phyloP scores from a whole-genome alignment of 2,797 vertebrate genomes.

The Oreochromis grahami region DNA sequence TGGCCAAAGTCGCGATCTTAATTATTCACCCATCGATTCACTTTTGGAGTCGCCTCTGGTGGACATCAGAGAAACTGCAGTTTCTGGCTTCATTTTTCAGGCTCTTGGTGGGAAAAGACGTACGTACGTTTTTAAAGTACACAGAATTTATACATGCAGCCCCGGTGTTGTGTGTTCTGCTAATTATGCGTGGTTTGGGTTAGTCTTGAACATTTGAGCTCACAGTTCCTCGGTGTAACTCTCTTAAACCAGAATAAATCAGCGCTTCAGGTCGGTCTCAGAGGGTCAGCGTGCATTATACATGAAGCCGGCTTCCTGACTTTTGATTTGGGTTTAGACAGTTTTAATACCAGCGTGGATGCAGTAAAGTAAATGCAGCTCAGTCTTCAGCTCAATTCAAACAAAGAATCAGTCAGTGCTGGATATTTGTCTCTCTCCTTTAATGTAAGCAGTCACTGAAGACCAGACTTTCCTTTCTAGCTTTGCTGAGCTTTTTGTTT shows the following conservation, averaged over 20 bases:
- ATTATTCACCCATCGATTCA: rapidly evolving
- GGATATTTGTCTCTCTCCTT: not conserved
- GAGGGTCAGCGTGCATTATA: not conserved
- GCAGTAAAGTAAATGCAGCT: not conserved
- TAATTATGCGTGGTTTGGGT: not conserved
- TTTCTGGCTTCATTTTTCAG: not conserved
- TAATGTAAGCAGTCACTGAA: not conserved
- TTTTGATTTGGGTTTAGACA: not conserved
- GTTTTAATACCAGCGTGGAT: not conserved
- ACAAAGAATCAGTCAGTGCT: not conserved
- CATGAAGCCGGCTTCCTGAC: not conserved
- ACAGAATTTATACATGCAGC: not conserved
- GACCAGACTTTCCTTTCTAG: not conserved
- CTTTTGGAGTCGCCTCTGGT: not conserved
- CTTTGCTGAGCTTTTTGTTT: not conserved
- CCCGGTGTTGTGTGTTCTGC: not conserved
- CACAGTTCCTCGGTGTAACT: not conserved
- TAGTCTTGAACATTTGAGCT: not conserved
- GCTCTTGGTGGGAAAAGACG: not conserved
- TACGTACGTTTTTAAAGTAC: not conserved
- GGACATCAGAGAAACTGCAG: rapidly evolving
- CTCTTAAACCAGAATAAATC: not conserved
- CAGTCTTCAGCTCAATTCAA: not conserved
- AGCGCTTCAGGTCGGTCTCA: not conserved
- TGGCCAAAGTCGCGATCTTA: not conserved